Evolutionary conservation across 2,113 vertebrate genomes (phyloP).

Genomic region (Serinus canaria): DNA sequence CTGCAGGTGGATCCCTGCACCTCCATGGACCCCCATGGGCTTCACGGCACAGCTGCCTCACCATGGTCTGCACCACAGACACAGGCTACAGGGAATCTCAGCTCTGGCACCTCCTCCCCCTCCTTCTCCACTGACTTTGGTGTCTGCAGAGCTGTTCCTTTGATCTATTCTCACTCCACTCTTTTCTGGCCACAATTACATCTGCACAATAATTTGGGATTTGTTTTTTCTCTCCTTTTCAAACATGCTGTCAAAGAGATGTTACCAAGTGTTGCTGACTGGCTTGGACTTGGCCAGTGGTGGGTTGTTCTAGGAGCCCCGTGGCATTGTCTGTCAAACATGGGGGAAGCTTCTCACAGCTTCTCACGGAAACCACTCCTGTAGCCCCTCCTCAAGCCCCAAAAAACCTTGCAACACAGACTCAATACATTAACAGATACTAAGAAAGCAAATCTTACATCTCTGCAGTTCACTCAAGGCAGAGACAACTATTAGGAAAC

Average conservation of each 20-base stretch:
- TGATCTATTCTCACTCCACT: not conserved
- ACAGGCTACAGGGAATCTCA: not conserved
- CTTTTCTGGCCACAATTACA: not conserved
- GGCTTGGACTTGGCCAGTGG: not conserved
- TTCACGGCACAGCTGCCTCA: not conserved
- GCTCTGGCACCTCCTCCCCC: rapidly evolving
- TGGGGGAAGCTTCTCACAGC: not conserved
- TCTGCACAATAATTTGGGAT: not conserved
- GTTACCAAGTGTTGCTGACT: rapidly evolving
- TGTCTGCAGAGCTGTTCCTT: not conserved
- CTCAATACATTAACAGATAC: not conserved
- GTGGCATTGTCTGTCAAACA: not conserved
- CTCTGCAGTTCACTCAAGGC: not conserved
- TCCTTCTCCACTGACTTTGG: not conserved
- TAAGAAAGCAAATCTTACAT: not conserved
- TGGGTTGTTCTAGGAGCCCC: not conserved
- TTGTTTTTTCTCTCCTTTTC: not conserved
- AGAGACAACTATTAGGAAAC: not conserved
- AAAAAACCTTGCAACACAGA: not conserved
- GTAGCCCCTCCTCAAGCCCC: not conserved
- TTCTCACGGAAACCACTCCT: not conserved
- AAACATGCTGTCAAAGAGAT: not conserved
- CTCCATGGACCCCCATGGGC: too few species aligned
- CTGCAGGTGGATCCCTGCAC: not conserved
- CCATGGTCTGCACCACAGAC: too few species aligned